Percentiles rank a stretch among this genome's conserved stretches.
Evolutionary conservation across 2,797 vertebrate genomes (phyloP).

Genomic region (Tapera naevia): DNA sequence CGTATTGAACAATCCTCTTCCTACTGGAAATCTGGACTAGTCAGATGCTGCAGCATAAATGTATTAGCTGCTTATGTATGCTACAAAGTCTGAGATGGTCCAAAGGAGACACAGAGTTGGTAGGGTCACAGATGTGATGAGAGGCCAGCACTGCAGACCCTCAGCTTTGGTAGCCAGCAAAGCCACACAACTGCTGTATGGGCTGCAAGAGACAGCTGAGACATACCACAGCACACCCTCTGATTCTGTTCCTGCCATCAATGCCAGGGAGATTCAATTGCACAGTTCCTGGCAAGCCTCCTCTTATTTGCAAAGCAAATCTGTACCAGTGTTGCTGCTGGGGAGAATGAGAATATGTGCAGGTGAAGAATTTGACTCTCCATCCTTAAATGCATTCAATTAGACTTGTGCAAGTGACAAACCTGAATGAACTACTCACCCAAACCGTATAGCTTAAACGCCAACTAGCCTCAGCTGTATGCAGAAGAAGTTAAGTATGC

Average conservation of each 20-base stretch:
- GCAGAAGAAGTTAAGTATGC: background rate
- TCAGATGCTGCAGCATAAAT: slow-evolving; percentile 6
- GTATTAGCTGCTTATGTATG: background rate
- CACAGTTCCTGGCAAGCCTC: background rate
- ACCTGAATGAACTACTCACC: background rate
- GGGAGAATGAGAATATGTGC: background rate
- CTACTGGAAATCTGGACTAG: slow-evolving; percentile 2
- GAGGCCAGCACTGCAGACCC: background rate
- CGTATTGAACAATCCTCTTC: slow-evolving; percentile 8
- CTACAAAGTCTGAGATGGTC: background rate
- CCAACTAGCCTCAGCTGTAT: background rate
- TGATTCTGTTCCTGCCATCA: background rate
- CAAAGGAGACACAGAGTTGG: background rate
- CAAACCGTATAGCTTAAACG: background rate
- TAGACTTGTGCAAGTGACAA: background rate
- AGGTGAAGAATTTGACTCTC: slow-evolving; percentile 25
- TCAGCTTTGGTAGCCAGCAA: background rate
- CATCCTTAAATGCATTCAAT: background rate
- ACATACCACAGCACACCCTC: background rate
- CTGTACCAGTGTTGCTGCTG: background rate
- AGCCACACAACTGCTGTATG: background rate
- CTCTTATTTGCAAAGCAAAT: slow-evolving; percentile 41
- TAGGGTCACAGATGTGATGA: background rate
- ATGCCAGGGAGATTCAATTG: background rate
- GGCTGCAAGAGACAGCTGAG: background rate